Evolutionary conservation across 2,888 invertebrate genomes (phyloP), one percentile per base, ranked within the genome.

Genomic region (Polydrusus pterygomalis): DNA sequence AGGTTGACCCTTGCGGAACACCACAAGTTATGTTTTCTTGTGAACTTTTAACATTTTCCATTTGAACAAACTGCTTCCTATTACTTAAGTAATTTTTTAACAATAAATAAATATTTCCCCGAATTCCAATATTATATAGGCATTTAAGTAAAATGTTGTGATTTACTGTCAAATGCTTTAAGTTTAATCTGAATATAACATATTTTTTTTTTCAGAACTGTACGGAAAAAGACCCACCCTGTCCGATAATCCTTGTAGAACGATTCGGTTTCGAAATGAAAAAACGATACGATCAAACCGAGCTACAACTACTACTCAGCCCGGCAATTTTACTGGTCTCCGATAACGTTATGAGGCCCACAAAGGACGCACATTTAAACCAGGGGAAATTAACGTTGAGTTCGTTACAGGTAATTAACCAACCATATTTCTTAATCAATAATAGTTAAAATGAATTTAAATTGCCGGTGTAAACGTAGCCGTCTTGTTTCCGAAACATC

Each of bases 221-320:
- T 85, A 95, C 93, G 81, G 94, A 95, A 77, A 93, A 92, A 81
- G 97, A 97, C 88, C 95, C 97, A 0, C 95, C 97, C 0, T 98
- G 98, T 86, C 98, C 97, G 0, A 93, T 96, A 7, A 92, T 97
- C 76, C 87, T 96, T 18, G 92, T 97, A 56, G 98, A 98, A 88
- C 91, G 97, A 78, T 93, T 99, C 80, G 97, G 97, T 1, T 98
- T 99, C 87, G 99, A 99, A 90, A 95, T 99, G 96, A 96, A 96
- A 85, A 99, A 99, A 87, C 91, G 93, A 18, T 98, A 95, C 86
- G 92, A 92, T 77, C 98, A 98, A 87, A 98, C 97, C 0, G 94
- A 95, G 83, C 89, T 99, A 8, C 99, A 99, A 86, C 90, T 99
- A 0, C 87, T 96, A 6, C 89, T 96, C 0, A 97, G 97, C 80